Evolutionary conservation across 2,113 vertebrate genomes (phyloP).

Genomic region (Mustela nigripes): DNA sequence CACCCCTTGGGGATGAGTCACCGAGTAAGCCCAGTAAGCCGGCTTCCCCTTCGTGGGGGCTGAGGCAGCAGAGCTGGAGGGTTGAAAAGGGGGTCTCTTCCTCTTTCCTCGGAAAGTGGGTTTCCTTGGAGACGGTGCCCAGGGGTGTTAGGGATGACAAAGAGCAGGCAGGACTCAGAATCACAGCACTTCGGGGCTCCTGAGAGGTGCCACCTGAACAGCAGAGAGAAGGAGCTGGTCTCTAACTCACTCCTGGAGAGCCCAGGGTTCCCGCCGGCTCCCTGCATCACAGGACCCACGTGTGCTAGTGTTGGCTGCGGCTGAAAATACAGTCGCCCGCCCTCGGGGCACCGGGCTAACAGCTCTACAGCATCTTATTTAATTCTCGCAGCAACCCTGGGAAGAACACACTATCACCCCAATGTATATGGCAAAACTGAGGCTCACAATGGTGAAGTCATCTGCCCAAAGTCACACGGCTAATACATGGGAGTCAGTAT

Average conservation of each 20-base stretch:
- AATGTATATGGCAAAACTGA: background rate
- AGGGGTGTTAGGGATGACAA: background rate
- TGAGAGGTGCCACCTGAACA: background rate
- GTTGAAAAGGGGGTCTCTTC: background rate
- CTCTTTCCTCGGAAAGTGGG: background rate
- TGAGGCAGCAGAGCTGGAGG: background rate
- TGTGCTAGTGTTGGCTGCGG: background rate
- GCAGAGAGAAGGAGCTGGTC: background rate
- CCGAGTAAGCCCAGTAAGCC: background rate
- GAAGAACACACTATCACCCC: background rate
- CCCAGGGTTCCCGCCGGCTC: background rate
- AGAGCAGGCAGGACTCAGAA: background rate
- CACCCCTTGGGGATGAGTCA: background rate
- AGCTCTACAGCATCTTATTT: background rate
- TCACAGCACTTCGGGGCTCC: background rate
- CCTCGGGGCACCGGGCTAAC: background rate
- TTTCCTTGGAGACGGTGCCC: background rate
- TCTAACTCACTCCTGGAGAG: background rate
- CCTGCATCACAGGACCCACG: background rate
- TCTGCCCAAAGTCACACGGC: background rate
- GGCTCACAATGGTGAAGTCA: background rate
- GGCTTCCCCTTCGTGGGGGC: background rate
- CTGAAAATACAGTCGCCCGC: background rate
- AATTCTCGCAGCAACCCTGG: background rate
- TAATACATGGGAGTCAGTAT: background rate